Percentiles rank a stretch among this genome's conserved stretches.
Conservation (phyloP, 2,888 invertebrate species). For the Exocentrus adspersus region DNA sequence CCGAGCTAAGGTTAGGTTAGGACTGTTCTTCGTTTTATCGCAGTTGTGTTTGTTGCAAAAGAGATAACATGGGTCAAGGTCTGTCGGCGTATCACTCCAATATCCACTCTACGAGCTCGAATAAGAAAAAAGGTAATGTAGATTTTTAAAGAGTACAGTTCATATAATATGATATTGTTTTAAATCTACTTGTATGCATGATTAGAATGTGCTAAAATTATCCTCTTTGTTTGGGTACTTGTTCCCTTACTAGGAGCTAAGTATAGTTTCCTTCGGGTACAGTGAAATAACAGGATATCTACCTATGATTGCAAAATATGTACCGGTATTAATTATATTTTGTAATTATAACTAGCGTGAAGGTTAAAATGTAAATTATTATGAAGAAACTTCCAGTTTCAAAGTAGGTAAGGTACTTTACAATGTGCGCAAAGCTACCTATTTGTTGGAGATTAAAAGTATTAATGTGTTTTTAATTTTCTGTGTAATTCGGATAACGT, state of each 20-base stretch:
- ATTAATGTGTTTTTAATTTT: not conserved
- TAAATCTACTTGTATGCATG: no score
- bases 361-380: no score
- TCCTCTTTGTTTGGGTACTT: no score
- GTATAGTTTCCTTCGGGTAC: no score
- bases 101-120: conserved; percentile 4
- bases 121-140: conserved; percentile 20
- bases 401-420: no score
- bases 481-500: not conserved
- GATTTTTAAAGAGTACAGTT: not conserved
- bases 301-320: no score
- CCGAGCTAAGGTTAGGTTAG: not conserved
- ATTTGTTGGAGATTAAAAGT: not conserved
- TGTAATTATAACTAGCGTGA: no score
- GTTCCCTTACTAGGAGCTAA: no score
- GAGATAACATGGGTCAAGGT: conserved; percentile 18
- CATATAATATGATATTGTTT: no score
- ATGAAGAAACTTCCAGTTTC: not conserved
- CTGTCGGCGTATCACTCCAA: not conserved
- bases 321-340: no score
- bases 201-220: no score
- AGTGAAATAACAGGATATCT: no score
- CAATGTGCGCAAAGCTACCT: not conserved
- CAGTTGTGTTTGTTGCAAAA: conserved; percentile 1
- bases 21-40: not conserved